Evolutionary conservation across 2,888 invertebrate species (phyloP).

Genomic region (Diplolepis rosae): DNA sequence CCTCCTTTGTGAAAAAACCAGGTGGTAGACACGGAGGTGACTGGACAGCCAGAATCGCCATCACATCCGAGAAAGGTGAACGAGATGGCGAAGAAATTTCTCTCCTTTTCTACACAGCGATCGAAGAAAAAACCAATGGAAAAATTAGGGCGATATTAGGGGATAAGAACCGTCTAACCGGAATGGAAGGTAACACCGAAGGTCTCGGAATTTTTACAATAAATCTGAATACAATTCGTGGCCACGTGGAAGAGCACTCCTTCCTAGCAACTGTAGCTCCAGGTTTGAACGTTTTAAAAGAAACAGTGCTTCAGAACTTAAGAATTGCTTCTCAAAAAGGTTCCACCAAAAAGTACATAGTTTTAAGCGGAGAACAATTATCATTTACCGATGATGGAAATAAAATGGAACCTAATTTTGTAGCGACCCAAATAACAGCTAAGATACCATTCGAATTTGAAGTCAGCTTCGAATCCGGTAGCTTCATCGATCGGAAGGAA

Average conservation of each 20-base stretch:
- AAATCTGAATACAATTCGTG: constrained; percentile 73
- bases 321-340: constrained; percentile 77
- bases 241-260: constrained; percentile 81
- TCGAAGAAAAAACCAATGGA: constrained; percentile 83
- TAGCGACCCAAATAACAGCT: constrained; percentile 85
- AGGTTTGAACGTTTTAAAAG: constrained; percentile 83
- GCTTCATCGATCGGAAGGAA: constrained; percentile 76
- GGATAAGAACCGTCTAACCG: constrained; percentile 75
- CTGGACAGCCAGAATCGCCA: constrained; percentile 91
- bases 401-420: constrained; percentile 81
- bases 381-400: constrained; percentile 69
- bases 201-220: constrained; percentile 86
- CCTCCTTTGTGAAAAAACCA: constrained; percentile 90
- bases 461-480: constrained; percentile 87
- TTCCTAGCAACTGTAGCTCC: constrained; percentile 83
- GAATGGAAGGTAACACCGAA: constrained; percentile 84
- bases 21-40: constrained; percentile 91
- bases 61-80: constrained; percentile 72
- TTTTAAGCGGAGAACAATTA: constrained; percentile 79
- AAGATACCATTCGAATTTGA: constrained; percentile 89
- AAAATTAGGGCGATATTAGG: constrained; percentile 75
- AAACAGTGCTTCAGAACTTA: constrained; percentile 83
- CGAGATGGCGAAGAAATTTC: constrained; percentile 77
- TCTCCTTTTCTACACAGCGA: constrained; percentile 87
- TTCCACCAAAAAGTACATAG: constrained; percentile 75